These are phyloP conservation scores for Caenorhabditis becei DNA, from an alignment of 2,888 invertebrate species.

Conservation along the genomic window DNA sequence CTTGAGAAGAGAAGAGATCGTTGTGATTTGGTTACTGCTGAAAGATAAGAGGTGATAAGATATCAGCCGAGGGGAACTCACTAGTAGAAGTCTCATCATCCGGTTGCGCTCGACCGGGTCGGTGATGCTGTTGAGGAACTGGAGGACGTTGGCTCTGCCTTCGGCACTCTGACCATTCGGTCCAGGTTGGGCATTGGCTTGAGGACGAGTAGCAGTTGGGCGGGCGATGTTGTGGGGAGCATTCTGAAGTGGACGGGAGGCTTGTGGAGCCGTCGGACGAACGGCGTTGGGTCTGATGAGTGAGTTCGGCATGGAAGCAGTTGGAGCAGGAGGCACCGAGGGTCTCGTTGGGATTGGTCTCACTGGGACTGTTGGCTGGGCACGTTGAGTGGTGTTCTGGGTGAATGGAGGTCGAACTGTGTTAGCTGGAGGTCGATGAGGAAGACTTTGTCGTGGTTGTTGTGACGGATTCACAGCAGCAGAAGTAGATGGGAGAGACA, in stretches of 20 bases:
- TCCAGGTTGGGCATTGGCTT: not conserved
- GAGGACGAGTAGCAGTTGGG: conserved; percentile 2
- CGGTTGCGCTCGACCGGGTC: not conserved
- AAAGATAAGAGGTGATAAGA: not conserved
- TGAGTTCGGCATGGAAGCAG: not conserved
- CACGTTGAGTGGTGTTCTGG: too few species aligned
- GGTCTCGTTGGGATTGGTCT: not conserved
- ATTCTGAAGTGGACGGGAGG: not conserved
- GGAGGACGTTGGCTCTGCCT: not conserved
- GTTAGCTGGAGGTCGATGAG: too few species aligned
- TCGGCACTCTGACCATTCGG: not conserved
- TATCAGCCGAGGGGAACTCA: too few species aligned
- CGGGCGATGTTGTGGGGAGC: not conserved
- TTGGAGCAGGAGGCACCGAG: not conserved
- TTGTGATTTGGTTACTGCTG: conserved; percentile 5
- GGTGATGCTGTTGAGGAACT: conserved; percentile 1
- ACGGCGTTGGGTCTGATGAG: not conserved
- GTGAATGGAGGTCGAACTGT: too few species aligned
- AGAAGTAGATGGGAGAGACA: too few species aligned
- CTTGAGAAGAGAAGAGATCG: not conserved
- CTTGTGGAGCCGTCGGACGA: not conserved
- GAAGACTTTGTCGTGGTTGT: too few species aligned
- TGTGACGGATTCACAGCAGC: too few species aligned
- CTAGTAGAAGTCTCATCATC: not conserved
- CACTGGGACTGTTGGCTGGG: not conserved